These are phyloP conservation scores for Galaxias olidus DNA, from an alignment of 2,797 vertebrate species.

Conservation along the genomic window DNA sequence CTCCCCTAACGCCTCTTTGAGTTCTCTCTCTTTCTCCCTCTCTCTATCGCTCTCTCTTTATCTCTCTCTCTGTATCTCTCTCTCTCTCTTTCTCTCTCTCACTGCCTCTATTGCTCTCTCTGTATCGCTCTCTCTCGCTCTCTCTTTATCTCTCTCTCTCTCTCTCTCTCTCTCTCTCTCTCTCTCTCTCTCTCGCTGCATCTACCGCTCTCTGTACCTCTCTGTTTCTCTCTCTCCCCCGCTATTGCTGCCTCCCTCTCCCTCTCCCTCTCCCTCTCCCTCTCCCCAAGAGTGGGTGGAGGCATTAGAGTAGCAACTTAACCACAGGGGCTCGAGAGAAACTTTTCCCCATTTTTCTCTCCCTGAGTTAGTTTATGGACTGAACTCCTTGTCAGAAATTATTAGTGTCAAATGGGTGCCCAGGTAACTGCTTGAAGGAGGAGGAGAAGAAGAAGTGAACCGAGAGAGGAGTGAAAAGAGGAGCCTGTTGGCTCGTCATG, in stretches of 20 bases:
- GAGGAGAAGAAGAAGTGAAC: constrained; percentile 17
- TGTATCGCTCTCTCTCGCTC: too few species aligned
- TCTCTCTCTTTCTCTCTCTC: too few species aligned
- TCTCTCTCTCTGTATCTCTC: too few species aligned
- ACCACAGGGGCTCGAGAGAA: constrained; percentile 27
- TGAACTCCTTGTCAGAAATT: constrained; percentile 55
- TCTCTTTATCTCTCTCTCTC: too few species aligned
- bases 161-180: too few species aligned
- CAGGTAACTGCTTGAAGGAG: constrained; percentile 59
- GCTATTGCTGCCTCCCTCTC: not conserved
- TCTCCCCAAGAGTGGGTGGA: not conserved
- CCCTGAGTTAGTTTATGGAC: constrained; percentile 25
- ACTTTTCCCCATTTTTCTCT: constrained; percentile 22
- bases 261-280: not conserved
- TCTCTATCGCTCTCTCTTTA: too few species aligned
- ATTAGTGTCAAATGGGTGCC: constrained; percentile 63
- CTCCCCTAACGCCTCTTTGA: too few species aligned
- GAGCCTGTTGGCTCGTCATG: constrained; percentile 39
- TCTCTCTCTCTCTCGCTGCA: too few species aligned
- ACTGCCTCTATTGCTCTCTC: too few species aligned
- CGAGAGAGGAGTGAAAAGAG: not conserved
- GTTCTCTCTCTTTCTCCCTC: too few species aligned
- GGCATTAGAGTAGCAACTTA: constrained; percentile 7
- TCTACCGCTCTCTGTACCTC: not conserved
- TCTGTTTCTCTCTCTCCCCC: not conserved